Evolutionary conservation across 2,797 vertebrate species (phyloP).

Genomic region (Poecile montanus): DNA sequence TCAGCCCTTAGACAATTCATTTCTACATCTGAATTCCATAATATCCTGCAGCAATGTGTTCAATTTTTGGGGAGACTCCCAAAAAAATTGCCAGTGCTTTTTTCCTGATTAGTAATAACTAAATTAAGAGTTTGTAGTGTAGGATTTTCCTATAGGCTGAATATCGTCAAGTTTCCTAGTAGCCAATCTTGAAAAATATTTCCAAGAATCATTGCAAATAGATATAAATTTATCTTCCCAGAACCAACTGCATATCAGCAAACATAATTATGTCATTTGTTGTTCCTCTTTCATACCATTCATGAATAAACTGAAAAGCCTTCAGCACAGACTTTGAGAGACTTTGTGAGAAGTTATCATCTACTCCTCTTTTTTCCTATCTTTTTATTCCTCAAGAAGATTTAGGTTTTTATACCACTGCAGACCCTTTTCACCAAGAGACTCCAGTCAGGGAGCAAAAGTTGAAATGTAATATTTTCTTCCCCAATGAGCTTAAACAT

Average conservation of each 20-base stretch:
- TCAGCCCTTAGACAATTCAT: neutral
- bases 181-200: neutral
- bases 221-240: neutral
- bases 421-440: neutral
- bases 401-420: neutral
- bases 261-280: neutral
- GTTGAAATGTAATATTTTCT: neutral
- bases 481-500: rapidly evolving
- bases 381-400: neutral
- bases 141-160: neutral
- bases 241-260: neutral
- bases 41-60: neutral
- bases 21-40: neutral
- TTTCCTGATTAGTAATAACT: neutral
- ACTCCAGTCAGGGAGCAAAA: neutral
- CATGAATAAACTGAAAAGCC: neutral
- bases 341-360: neutral
- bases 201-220: neutral
- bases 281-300: neutral
- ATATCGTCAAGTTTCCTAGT: neutral
- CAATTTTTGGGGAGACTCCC: neutral
- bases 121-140: neutral
- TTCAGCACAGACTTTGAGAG: neutral
- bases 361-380: neutral
- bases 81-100: neutral